phyloP scores from a whole-genome alignment of 2,797 vertebrate genomes.

The Thalassophryne amazonica region DNA sequence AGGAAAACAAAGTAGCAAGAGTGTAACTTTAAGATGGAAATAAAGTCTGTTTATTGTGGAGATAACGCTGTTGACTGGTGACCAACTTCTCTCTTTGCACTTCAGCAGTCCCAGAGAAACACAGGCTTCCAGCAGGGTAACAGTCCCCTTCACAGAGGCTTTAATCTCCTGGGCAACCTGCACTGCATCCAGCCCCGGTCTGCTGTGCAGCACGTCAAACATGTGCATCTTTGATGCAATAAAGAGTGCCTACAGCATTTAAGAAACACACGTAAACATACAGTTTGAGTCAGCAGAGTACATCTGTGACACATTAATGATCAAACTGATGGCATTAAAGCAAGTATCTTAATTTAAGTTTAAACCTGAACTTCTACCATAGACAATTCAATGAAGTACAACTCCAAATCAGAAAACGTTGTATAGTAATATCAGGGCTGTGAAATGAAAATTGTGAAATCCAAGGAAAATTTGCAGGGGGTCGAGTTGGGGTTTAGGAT shows the following conservation, averaged over 20 bases:
- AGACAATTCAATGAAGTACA: no score
- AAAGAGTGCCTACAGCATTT: slow-evolving; percentile 81
- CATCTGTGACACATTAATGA: background rate
- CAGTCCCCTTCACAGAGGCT: slow-evolving; percentile 74
- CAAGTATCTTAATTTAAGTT: background rate
- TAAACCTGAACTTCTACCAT: no score
- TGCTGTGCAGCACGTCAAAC: slow-evolving; percentile 83
- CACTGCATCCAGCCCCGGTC: slow-evolving; percentile 56
- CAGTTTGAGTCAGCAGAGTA: background rate
- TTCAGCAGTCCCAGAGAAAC: slow-evolving; percentile 82
- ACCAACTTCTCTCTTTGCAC: slow-evolving; percentile 55
- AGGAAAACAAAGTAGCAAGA: background rate
- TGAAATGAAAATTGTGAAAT: no score
- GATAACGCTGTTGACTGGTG: background rate
- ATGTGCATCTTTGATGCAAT: slow-evolving; percentile 84
- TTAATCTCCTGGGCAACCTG: slow-evolving; percentile 75
- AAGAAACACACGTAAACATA: background rate
- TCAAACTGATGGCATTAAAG: background rate
- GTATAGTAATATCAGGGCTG: no score
- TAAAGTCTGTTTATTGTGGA: no score
- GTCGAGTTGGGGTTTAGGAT: no score
- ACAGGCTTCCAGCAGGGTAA: slow-evolving; percentile 84
- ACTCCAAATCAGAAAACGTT: no score
- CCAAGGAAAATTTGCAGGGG: no score
- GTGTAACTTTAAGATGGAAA: background rate